Conservation (phyloP, 1,140 invertebrate genomes). For the Daktulosphaira vitifoliae region DNA sequence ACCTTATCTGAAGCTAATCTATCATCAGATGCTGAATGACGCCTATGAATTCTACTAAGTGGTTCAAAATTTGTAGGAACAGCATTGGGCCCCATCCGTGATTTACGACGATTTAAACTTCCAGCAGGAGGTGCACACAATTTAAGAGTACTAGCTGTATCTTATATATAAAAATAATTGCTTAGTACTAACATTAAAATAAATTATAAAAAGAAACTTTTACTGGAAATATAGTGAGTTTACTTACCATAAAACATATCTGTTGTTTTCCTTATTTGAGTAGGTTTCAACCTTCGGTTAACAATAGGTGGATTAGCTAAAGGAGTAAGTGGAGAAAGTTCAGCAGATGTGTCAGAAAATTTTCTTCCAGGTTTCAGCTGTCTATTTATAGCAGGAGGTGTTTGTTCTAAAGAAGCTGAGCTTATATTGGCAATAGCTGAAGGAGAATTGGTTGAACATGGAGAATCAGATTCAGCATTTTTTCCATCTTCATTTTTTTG, state of each 20-base stretch:
- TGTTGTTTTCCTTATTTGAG: constrained; percentile 30
- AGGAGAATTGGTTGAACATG: constrained; percentile 47
- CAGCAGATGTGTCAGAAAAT: constrained; percentile 47
- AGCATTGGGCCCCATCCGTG: constrained; percentile 42
- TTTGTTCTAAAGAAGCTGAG: constrained; percentile 41
- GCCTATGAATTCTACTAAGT: constrained; percentile 27
- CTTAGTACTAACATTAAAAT: not conserved
- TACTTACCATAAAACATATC: constrained; percentile 20
- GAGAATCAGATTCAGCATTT: constrained; percentile 46
- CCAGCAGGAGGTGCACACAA: constrained; percentile 39
- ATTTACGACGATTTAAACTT: constrained; percentile 36
- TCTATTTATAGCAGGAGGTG: constrained; percentile 65
- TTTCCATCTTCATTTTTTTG: constrained; percentile 30
- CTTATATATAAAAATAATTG: no score
- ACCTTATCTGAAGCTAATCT: constrained; percentile 20
- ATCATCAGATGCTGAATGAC: constrained; percentile 34
- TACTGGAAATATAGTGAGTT: not conserved
- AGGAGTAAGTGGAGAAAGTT: constrained; percentile 40
- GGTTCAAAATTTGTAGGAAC: constrained; percentile 36
- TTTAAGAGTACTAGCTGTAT: constrained; percentile 34
- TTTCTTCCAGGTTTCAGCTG: constrained; percentile 65
- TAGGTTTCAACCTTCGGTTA: constrained; percentile 49
- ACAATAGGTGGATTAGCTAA: constrained; percentile 47
- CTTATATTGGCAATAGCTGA: constrained; percentile 19
- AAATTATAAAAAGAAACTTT: not conserved